Conservation (phyloP, 2,888 invertebrate species). For the Tenthredo mesomela region DNA sequence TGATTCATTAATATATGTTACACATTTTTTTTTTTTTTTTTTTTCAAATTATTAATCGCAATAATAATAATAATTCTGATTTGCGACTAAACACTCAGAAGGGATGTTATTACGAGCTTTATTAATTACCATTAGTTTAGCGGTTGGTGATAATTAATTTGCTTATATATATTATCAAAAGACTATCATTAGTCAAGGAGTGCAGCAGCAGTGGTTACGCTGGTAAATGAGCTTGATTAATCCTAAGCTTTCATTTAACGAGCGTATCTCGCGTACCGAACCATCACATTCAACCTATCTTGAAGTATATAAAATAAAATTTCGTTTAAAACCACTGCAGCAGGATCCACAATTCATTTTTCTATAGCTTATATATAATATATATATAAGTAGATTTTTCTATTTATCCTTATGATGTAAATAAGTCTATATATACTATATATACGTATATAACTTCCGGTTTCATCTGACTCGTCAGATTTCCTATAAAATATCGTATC, state of each 20-base stretch:
- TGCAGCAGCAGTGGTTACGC: not conserved
- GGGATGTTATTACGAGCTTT: constrained; percentile 6
- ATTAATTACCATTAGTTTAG: constrained; percentile 20
- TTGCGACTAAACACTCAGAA: not conserved
- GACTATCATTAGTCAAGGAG: constrained; percentile 18
- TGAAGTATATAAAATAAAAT: not conserved
- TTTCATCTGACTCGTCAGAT: constrained; percentile 8
- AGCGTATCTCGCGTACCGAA: not conserved
- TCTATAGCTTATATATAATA: not conserved
- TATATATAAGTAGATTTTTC: not conserved
- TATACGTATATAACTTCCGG: not conserved
- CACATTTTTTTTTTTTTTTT: no score
- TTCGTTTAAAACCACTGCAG: not conserved
- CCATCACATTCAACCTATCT: not conserved
- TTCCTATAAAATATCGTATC: constrained; percentile 30
- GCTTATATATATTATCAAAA: constrained; percentile 22
- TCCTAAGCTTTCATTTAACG: not conserved
- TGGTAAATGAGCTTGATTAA: constrained; percentile 34
- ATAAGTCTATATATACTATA: not conserved
- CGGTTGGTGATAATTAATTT: constrained; percentile 23
- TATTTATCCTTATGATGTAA: not conserved
- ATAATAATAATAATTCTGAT: not conserved
- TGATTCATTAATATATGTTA: no score
- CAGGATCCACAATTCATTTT: not conserved
- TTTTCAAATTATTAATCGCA: not conserved